Percentiles rank a stretch among this genome's conserved stretches.
Evolutionary conservation across 2,113 vertebrate species (phyloP).

Genomic region (Salvelinus sp.): DNA sequence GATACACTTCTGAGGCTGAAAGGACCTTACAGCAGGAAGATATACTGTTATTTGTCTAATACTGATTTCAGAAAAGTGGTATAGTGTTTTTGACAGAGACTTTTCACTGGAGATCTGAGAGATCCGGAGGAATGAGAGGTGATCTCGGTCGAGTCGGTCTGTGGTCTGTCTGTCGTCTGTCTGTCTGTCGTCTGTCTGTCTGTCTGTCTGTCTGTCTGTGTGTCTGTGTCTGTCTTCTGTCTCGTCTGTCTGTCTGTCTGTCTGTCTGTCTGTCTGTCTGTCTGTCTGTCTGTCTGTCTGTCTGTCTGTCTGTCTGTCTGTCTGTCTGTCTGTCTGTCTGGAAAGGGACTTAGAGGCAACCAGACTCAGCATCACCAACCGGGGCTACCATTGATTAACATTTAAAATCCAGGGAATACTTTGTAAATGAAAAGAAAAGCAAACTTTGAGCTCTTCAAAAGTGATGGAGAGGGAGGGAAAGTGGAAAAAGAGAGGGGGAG

Average conservation of each 20-base stretch:
- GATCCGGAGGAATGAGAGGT: too few relatives aligned
- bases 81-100: background rate
- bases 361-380: conserved; percentile 23
- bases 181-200: too few relatives aligned
- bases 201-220: conserved; percentile 7
- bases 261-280: background rate
- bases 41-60: conserved; percentile 18
- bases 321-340: background rate
- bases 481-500: conserved; percentile 16
- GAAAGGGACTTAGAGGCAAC: background rate
- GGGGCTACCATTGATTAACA: conserved; percentile 64
- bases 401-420: conserved; percentile 71
- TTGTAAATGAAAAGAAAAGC: conserved; percentile 62
- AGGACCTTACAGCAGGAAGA: too few relatives aligned
- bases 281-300: background rate
- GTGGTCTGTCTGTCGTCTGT: too few relatives aligned
- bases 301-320: conserved; percentile 9
- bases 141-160: too few relatives aligned
- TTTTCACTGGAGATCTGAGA: conserved; percentile 17
- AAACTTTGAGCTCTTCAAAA: conserved; percentile 67
- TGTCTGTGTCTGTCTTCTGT: conserved; percentile 33
- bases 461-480: conserved; percentile 22
- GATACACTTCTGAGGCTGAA: too few relatives aligned
- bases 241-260: conserved; percentile 33
- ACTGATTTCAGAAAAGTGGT: conserved; percentile 36